Evolutionary conservation across 2,113 vertebrate genomes (phyloP), one percentile per base, ranked within the genome.

Genomic region (Ammodytes marinus): DNA sequence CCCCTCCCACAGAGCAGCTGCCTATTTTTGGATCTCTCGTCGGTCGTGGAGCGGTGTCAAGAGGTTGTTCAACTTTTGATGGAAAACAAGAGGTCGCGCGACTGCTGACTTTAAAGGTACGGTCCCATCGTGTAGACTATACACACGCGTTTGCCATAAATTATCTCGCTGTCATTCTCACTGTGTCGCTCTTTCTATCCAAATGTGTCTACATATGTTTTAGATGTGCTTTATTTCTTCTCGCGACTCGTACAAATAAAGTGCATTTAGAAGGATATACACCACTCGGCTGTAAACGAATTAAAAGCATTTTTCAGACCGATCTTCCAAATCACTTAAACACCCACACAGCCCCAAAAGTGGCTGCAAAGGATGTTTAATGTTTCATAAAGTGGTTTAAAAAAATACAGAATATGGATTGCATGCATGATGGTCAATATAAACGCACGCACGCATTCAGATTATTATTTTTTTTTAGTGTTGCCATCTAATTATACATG

Each of bases 61-160:
- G 84, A 89, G 85, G 74, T 74, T 86, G 85, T 82, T 91, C 86
- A 94, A 95, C 95, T 95, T 95, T 95, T 94, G 92, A 96, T 96
- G 95, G 95, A 94, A 95, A 92, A 91, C 94, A 71, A 84, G 94
- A 91, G 86, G 86, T 91, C 90, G 85, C 83, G 79, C 82, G 82
- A 92, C 92, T 93, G 91, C 89, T 94, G 94, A 96, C 88, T 95
- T 92, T 89, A 87, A 93, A 96, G 95, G 95, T 96, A 96, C 68
- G 81, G 57, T 74, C 19, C 39, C 15, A 0, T 3, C 11, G 46
- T 70, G 27, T 42, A 4, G 27, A 37, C 63, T 46, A 27, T 27
- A 27, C 27, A 27, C 27, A 27, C 27, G 27, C 27, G 11, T 68
- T 70, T 61, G 4, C 60, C 40, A 57, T 65, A 43, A 13, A 11